Evolutionary conservation across 2,888 invertebrate genomes (phyloP).

Genomic region (Ferrisia virgata): DNA sequence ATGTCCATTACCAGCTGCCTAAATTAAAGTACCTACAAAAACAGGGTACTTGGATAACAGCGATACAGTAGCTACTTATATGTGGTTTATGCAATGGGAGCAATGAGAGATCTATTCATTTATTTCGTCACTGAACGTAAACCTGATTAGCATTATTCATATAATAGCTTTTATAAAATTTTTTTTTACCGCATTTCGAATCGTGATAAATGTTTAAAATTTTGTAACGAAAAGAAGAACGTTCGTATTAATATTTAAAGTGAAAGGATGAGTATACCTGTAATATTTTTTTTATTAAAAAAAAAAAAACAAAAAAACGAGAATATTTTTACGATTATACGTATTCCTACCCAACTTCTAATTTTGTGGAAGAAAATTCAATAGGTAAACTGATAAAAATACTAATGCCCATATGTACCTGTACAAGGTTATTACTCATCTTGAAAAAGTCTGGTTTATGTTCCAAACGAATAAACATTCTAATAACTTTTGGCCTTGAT

Average conservation of each 20-base stretch:
- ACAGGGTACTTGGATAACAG: not conserved
- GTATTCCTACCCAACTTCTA: not conserved
- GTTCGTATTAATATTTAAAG: not conserved
- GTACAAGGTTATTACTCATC: conserved; percentile 8
- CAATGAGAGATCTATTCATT: not conserved
- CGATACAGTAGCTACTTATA: not conserved
- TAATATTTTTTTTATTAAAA: not conserved
- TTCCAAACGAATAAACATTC: conserved; percentile 24
- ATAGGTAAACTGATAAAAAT: not conserved
- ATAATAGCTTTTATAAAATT: not conserved
- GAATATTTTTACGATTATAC: not conserved
- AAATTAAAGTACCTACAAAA: not conserved
- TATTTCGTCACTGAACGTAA: not conserved
- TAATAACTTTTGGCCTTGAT: conserved; percentile 4
- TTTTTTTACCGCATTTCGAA: no score
- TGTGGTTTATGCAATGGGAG: not conserved
- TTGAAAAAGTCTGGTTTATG: not conserved
- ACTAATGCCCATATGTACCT: not conserved
- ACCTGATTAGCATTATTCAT: not conserved
- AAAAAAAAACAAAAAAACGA: not conserved
- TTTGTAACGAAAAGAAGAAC: not conserved
- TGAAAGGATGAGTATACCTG: not conserved
- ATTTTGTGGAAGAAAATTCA: not conserved
- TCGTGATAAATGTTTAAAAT: not conserved
- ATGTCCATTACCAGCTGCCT: not conserved